Percentiles rank a stretch among this genome's conserved stretches.
phyloP scores from a whole-genome alignment of 2,888 invertebrate genomes.

The Erpobdella octoculata region DNA sequence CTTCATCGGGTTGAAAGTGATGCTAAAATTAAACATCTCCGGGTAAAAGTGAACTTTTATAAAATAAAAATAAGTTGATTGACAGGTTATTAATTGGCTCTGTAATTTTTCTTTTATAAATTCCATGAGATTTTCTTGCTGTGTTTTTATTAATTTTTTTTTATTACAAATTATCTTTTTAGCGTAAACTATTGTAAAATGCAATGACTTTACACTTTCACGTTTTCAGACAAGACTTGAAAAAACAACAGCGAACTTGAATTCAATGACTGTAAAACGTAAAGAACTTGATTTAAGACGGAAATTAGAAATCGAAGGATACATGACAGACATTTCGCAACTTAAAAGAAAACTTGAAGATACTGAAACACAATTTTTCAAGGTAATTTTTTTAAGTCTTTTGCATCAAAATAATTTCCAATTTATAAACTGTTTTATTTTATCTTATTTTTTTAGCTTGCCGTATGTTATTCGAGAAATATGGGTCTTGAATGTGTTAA shows the following conservation, averaged over 20 bases:
- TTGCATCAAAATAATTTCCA: background rate
- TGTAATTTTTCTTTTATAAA: background rate
- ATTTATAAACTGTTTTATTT: background rate
- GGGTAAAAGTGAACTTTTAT: constrained; percentile 39
- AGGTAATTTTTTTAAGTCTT: constrained; percentile 40
- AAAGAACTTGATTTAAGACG: constrained; percentile 51
- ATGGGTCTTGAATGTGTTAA: no score
- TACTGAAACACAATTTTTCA: constrained; percentile 51
- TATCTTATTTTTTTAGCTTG: background rate
- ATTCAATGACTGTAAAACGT: constrained; percentile 51
- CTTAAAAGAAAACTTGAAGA: constrained; percentile 49
- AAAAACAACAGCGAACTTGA: constrained; percentile 50
- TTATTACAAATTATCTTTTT: background rate
- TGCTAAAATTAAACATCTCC: constrained; percentile 50
- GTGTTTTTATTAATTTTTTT: background rate
- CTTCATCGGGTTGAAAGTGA: constrained; percentile 50
- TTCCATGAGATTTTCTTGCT: no score
- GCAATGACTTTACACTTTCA: background rate
- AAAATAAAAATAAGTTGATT: background rate
- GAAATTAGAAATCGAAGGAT: constrained; percentile 53
- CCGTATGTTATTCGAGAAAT: background rate
- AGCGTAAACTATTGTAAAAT: background rate
- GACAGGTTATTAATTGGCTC: background rate
- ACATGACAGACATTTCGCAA: constrained; percentile 52
- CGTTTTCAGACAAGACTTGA: constrained; percentile 47